Conservation (phyloP, 2,888 invertebrate species). For the Glaucopsyche alexis region DNA sequence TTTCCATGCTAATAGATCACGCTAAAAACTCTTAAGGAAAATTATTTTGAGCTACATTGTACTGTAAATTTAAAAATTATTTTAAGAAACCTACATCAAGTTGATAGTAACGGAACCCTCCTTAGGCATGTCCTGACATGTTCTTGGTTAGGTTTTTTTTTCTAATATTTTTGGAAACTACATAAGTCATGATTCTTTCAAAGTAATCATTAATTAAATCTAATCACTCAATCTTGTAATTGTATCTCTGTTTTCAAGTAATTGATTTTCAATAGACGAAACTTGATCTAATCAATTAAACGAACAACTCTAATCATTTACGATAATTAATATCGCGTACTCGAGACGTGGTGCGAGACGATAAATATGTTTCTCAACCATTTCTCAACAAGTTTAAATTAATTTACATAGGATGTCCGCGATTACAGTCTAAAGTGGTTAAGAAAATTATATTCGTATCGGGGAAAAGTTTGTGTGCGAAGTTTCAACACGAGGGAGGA, state of each 20-base stretch:
- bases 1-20: too few relatives aligned
- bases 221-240: not conserved
- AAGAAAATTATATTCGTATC: conserved; percentile 25
- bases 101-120: too few relatives aligned
- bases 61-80: too few relatives aligned
- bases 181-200: too few relatives aligned
- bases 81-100: too few relatives aligned
- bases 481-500: conserved; percentile 1
- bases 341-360: not conserved
- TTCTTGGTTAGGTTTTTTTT: too few relatives aligned
- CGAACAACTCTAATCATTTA: not conserved
- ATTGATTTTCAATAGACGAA: not conserved
- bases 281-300: not conserved
- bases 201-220: not conserved
- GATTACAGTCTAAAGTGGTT: conserved; percentile 20
- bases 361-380: not conserved
- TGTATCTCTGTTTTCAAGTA: not conserved
- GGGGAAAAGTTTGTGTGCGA: conserved; percentile 11
- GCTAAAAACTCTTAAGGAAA: too few relatives aligned
- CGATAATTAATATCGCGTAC: conserved; percentile 1
- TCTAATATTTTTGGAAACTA: too few relatives aligned
- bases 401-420: conserved; percentile 24
- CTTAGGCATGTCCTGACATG: too few relatives aligned
- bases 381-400: conserved; percentile 26
- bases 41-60: too few relatives aligned